A percentile compares a stretch with the other conserved stretches of the same genome.
Evolutionary conservation across 2,797 vertebrate genomes (phyloP).

Genomic region (Apodemus agrarius): DNA sequence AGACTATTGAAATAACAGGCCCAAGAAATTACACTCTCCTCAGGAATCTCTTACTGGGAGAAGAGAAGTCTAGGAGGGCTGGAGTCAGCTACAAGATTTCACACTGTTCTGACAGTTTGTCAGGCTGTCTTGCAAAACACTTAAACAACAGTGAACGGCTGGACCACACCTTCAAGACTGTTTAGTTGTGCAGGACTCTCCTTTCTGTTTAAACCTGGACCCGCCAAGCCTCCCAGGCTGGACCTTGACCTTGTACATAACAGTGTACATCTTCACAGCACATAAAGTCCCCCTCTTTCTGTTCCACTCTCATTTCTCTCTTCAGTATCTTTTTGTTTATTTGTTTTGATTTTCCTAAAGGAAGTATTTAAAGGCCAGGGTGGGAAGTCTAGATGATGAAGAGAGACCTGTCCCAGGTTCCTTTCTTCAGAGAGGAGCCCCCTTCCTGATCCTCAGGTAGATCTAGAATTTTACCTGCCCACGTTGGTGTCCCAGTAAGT

Average conservation of each 20-base stretch:
- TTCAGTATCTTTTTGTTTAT: neutral
- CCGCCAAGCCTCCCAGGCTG: neutral
- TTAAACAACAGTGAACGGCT: neutral
- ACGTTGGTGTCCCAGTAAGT: accelerated
- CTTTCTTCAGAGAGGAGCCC: neutral
- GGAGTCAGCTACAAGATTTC: neutral
- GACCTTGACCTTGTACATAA: neutral
- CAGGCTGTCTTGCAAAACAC: neutral
- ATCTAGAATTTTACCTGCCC: neutral
- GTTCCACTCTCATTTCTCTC: neutral
- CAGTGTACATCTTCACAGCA: no score
- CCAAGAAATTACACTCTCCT: neutral
- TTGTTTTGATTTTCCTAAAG: neutral
- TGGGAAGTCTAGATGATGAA: accelerated
- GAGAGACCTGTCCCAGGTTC: accelerated
- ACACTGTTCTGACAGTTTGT: neutral
- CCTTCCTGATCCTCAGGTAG: neutral
- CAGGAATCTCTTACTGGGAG: neutral
- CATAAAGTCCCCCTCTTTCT: neutral
- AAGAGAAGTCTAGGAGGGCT: neutral
- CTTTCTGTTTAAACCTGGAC: neutral
- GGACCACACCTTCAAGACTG: neutral
- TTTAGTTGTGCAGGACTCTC: neutral
- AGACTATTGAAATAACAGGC: neutral
- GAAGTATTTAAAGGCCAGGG: no score